These are phyloP conservation scores for Sphenodon punctatus DNA, from an alignment of 2,797 vertebrate species.

Conservation along the genomic window DNA sequence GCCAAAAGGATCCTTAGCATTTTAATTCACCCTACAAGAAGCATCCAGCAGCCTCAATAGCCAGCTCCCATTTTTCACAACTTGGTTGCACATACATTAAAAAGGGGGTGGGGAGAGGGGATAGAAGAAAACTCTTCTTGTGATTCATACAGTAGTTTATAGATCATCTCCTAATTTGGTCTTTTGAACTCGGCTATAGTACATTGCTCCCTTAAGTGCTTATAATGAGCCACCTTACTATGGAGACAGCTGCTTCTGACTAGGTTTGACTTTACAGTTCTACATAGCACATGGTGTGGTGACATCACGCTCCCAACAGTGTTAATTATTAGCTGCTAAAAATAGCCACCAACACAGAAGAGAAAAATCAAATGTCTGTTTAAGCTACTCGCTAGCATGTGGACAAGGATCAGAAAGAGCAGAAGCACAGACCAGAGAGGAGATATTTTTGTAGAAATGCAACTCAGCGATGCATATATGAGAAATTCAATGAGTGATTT, in stretches of 20 bases:
- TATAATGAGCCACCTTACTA: conserved; percentile 10
- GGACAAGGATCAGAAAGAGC: conserved; percentile 10
- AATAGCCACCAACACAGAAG: conserved; percentile 63
- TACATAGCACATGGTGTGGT: conserved; percentile 32
- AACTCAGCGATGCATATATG: no score
- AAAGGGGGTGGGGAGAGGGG: background rate
- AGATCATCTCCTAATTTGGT: conserved; percentile 10
- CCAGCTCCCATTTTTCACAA: background rate
- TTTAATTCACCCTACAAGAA: background rate
- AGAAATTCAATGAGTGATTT: no score
- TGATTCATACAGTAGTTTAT: background rate
- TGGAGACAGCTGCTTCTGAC: conserved; percentile 45
- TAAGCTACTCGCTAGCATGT: conserved; percentile 19
- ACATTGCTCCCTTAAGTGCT: conserved; percentile 1
- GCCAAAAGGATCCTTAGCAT: background rate
- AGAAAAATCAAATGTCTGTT: conserved; percentile 66
- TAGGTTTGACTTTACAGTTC: conserved; percentile 45
- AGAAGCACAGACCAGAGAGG: background rate
- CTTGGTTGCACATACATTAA: conserved; percentile 14
- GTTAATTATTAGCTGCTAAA: conserved; percentile 69
- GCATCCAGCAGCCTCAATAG: background rate
- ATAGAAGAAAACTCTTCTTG: background rate
- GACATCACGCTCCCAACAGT: conserved; percentile 67
- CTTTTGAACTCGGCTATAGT: background rate
- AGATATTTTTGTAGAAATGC: background rate